Evolutionary conservation across 1,140 invertebrate genomes (phyloP), one percentile per base, ranked within the genome.

Genomic region (Babylonia areolata): DNA sequence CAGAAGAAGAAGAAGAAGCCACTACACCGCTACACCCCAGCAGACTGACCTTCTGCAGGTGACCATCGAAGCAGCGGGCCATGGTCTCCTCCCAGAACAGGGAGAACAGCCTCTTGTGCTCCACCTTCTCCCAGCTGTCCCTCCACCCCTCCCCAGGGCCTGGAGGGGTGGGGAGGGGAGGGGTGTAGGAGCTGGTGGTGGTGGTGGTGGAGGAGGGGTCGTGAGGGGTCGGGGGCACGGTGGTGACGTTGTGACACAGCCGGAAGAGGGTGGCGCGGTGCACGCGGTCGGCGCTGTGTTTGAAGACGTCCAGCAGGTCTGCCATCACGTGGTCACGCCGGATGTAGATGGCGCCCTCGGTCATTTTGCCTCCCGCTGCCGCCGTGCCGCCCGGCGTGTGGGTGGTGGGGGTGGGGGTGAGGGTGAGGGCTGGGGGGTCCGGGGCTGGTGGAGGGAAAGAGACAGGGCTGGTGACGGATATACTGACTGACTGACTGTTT

Each of bases 291-390:
- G 40, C 46, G 42, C 78, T 80, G 78, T 80, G 75, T 37, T 77
- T 80, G 78, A 54, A 80, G 28, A 80, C 42, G 78, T 80, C 78
- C 78, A 80, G 40, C 3, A 54, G 31, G 31, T 80, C 78, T 1
- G 28, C 42, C 46, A 80, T 15, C 39, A 80, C 33, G 78, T 80
- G 78, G n/a, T 80, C 46, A 28, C 78, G 78, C 12, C 78, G 40
- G 40, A 80, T 80, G 78, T 46, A 80, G 78, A 80, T 3, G 23
- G 78, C 39, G 23, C 75, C 75, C 37, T 37, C 35, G 12, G 58
- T 23, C 28, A 64, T 6, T 23, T 64, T 64, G 5, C 58, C 46
- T 51, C 46, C 46, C 20, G 9, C 46, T 51, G 9, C 58, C 28
- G 58, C 46, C 46, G 17, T 51, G 9, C n/a, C n/a, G n/a, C n/a